Evolutionary conservation across 2,888 invertebrate species (phyloP).

Genomic region (Anoplius nigerrimus): DNA sequence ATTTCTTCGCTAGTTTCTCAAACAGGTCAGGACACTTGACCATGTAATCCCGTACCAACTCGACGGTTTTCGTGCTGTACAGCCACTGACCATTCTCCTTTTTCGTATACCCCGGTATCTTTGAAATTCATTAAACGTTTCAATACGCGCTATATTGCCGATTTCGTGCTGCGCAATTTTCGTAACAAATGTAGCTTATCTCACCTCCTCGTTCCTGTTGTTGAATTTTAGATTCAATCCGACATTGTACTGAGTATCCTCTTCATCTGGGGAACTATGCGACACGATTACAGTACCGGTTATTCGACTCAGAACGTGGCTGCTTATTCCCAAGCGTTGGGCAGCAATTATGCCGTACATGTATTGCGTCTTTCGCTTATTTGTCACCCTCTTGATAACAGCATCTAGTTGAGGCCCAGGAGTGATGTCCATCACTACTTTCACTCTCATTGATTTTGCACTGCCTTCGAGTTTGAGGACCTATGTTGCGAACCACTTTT

Average conservation of each 20-base stretch:
- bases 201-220: constrained; percentile 83
- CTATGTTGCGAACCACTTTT: constrained; percentile 65
- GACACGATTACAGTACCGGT: constrained; percentile 89
- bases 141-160: too few species aligned
- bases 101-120: constrained; percentile 89
- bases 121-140: constrained; percentile 27
- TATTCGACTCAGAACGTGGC: constrained; percentile 86
- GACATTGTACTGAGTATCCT: constrained; percentile 81
- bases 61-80: constrained; percentile 86
- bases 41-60: constrained; percentile 84
- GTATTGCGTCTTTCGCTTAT: constrained; percentile 74
- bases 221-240: constrained; percentile 95
- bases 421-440: constrained; percentile 77
- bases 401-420: constrained; percentile 77
- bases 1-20: constrained; percentile 77
- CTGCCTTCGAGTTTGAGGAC: constrained; percentile 78
- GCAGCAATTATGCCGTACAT: constrained; percentile 79
- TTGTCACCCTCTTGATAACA: constrained; percentile 62
- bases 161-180: neutral
- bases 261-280: constrained; percentile 35
- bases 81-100: constrained; percentile 83
- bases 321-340: constrained; percentile 80
- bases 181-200: constrained; percentile 11
- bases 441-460: constrained; percentile 79
- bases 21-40: constrained; percentile 85